Percentiles rank a stretch among this genome's conserved stretches.
Evolutionary conservation across 2,113 vertebrate genomes (phyloP).

Genomic region (Tiliqua scincoides): DNA sequence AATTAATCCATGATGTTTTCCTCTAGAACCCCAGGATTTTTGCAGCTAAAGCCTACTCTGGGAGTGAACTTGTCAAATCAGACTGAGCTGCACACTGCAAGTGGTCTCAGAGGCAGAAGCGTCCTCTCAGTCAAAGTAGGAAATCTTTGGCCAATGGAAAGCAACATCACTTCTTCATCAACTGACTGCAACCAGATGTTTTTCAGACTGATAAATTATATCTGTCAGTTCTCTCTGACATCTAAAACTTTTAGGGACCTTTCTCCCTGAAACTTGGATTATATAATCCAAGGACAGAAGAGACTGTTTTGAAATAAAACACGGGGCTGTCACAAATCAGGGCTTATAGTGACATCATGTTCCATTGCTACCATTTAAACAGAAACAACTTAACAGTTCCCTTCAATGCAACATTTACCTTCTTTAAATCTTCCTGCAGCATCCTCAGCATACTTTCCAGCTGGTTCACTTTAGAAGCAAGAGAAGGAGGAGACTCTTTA

Average conservation of each 20-base stretch:
- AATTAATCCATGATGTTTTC: neutral
- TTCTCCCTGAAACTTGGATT: neutral
- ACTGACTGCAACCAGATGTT: neutral
- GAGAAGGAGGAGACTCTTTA: conserved; percentile 88
- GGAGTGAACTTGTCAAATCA: conserved; percentile 6
- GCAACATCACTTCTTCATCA: conserved; percentile 1
- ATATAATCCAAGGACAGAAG: neutral
- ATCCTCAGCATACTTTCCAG: conserved; percentile 92
- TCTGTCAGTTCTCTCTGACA: neutral
- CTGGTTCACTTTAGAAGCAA: conserved; percentile 91
- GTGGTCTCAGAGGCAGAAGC: neutral
- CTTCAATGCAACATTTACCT: conserved; percentile 74
- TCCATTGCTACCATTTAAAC: neutral
- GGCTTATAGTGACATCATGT: neutral
- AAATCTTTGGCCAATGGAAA: conserved; percentile 1
- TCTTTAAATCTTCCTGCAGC: conserved; percentile 92
- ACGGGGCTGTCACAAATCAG: conserved; percentile 9
- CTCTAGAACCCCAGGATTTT: neutral
- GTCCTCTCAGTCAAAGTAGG: neutral
- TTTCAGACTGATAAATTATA: neutral
- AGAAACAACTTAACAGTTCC: neutral
- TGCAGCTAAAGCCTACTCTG: neutral
- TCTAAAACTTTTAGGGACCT: neutral
- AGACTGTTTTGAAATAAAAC: conserved; percentile 8
- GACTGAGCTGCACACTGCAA: neutral